Percentiles rank a stretch among this genome's conserved stretches.
Evolutionary conservation across 1,140 invertebrate genomes (phyloP).

Genomic region (Aplysia californica): DNA sequence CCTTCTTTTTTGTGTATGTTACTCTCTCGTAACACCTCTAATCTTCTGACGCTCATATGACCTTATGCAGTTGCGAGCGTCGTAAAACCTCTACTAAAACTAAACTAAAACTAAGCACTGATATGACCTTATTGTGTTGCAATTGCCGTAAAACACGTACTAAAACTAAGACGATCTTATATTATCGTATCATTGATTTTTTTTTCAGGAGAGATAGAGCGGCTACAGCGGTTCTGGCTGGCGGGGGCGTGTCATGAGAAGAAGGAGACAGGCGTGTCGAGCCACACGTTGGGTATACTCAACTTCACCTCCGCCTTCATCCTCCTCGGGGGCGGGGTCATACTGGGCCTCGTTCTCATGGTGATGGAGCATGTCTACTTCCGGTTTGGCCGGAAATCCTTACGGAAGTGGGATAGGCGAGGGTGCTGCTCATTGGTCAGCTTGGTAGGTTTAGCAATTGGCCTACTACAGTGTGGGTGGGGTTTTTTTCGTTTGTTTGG

Average conservation of each 20-base stretch:
- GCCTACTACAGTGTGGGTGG: too few relatives aligned
- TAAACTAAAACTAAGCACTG: too few relatives aligned
- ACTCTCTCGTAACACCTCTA: too few relatives aligned
- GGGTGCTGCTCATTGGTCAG: conserved; percentile 93
- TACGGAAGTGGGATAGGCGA: conserved; percentile 88
- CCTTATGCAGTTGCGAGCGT: too few relatives aligned
- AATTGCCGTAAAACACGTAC: too few relatives aligned
- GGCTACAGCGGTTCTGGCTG: conserved; percentile 96
- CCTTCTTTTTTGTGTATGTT: too few relatives aligned
- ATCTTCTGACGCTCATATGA: too few relatives aligned
- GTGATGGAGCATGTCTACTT: conserved; percentile 94
- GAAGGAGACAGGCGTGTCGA: conserved; percentile 58
- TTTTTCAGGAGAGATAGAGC: conserved; percentile 86
- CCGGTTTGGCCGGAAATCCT: conserved; percentile 85
- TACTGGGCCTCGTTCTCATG: conserved; percentile 86
- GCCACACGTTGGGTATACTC: conserved; percentile 91
- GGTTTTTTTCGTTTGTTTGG: too few relatives aligned
- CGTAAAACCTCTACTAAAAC: too few relatives aligned
- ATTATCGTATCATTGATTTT: not conserved
- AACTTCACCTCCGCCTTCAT: conserved; percentile 96
- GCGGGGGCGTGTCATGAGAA: conserved; percentile 93
- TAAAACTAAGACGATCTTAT: too few relatives aligned
- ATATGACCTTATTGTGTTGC: too few relatives aligned
- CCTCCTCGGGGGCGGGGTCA: conserved; percentile 91
- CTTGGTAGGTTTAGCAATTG: conserved; percentile 77